Evolutionary conservation across 2,113 vertebrate genomes (phyloP), one percentile per base, ranked within the genome.

Genomic region (Rattus rattus): DNA sequence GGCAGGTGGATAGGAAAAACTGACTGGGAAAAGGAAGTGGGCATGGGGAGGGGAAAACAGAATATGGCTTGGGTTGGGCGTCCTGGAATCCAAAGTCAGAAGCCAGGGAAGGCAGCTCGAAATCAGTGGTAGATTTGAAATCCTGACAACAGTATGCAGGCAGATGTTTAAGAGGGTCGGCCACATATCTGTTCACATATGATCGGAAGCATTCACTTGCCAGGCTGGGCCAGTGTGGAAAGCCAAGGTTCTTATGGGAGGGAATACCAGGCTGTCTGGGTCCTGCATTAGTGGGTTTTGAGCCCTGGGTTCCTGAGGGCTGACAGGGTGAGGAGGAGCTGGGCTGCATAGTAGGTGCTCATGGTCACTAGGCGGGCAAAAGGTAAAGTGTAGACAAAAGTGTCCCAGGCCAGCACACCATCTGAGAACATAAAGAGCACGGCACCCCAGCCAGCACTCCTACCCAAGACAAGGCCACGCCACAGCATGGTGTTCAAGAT

Each of bases 341-440:
- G 99, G 1, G 99, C 99, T 0, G 98, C 72, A 61, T 99, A 99
- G 95, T 99, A 99, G 2, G 99, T 99, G 43, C 87, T 92, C 99
- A 99, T 99, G 95, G 99, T 96, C 54, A 98, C 3, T 10, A 86
- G 8, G 9, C 90, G 95, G 69, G 97, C 70, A 0, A 97, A 56
- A 3, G 97, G 93, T n/a, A 98, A 28, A 0, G 95, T 65, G 17
- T 92, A 96, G 24, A 98, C 98, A 56, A 99, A 99, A 30, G 96
- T 75, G 47, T 99, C 97, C 81, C 99, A 81, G 49, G 98, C 98
- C 81, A 99, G 98, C 0, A 98, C 59, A 0, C 97, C 0, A 36
- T 99, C 99, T 0, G 99, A 99, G 39, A 98, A 10, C 0, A 98
- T 39, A 90, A 99, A 99, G 49, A 95, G 13, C 93, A 99, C 63